Evolutionary conservation across 2,888 invertebrate genomes (phyloP).

Genomic region (Argynnis bischoffii): DNA sequence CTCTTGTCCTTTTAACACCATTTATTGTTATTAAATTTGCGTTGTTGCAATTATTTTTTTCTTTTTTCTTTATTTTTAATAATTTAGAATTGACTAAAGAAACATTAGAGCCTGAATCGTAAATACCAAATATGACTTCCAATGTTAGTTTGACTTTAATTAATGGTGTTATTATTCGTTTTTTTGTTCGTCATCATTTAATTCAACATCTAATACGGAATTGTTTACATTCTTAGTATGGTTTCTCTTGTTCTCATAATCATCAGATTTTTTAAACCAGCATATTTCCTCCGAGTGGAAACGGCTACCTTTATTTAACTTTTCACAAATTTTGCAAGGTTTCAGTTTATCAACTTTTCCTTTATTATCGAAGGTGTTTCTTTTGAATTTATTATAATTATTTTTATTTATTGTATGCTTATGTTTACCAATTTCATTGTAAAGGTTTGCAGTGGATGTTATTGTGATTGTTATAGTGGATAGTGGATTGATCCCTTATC

Average conservation of each 20-base stretch:
- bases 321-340: constrained; percentile 26
- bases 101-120: constrained; percentile 46
- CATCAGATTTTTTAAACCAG: constrained; percentile 25
- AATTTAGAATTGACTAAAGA: constrained; percentile 19
- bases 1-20: not conserved
- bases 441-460: no score
- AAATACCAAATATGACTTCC: constrained; percentile 40
- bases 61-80: not conserved
- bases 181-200: constrained; percentile 42
- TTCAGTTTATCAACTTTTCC: constrained; percentile 1
- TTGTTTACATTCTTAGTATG: constrained; percentile 32
- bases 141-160: constrained; percentile 41
- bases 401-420: no score
- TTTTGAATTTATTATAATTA: no score
- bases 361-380: no score
- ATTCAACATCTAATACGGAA: constrained; percentile 36
- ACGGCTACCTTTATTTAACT: constrained; percentile 22
- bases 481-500: no score
- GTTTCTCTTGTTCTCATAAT: constrained; percentile 13
- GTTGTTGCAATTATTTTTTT: not conserved
- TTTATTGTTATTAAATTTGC: not conserved
- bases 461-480: no score
- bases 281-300: constrained; percentile 25
- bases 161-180: constrained; percentile 41
- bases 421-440: no score